phyloP scores from a whole-genome alignment of 2,888 invertebrate genomes.

The Melanchra persicariae region DNA sequence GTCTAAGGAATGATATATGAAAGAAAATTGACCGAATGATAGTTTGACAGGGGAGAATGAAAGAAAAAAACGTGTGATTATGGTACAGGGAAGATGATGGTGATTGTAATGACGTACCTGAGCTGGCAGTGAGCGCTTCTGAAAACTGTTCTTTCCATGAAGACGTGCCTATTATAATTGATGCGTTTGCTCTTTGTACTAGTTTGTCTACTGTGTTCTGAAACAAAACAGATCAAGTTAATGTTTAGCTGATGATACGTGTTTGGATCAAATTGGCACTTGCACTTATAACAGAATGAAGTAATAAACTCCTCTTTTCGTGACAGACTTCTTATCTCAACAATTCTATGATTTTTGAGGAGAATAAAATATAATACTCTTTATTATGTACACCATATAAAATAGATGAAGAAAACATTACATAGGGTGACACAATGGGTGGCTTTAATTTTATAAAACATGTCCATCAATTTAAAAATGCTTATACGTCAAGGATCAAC shows the following conservation, averaged over 20 bases:
- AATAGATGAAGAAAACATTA: no score
- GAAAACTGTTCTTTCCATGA: slow-evolving; percentile 99
- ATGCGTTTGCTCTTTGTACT: slow-evolving; percentile 98
- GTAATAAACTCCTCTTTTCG: no score
- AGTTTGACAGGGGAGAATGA: background rate
- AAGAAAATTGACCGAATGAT: background rate
- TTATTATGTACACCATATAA: no score
- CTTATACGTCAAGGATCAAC: background rate
- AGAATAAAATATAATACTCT: no score
- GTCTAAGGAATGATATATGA: no score
- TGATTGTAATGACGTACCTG: slow-evolving; percentile 90
- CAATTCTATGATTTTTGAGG: no score
- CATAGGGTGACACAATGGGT: no score
- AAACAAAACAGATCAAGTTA: slow-evolving; percentile 69
- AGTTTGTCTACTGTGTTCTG: slow-evolving; percentile 99
- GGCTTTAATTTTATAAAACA: no score
- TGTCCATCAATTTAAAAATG: no score
- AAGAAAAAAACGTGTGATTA: background rate
- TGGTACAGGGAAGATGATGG: background rate
- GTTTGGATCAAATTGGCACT: no score
- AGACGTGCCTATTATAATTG: slow-evolving; percentile 98
- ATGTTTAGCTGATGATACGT: background rate
- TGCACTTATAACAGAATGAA: no score
- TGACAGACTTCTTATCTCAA: no score
- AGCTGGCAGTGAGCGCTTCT: slow-evolving; percentile 98